These are phyloP conservation scores for Ceratothoa steindachneri DNA, from an alignment of 2,888 invertebrate species.

Conservation along the genomic window DNA sequence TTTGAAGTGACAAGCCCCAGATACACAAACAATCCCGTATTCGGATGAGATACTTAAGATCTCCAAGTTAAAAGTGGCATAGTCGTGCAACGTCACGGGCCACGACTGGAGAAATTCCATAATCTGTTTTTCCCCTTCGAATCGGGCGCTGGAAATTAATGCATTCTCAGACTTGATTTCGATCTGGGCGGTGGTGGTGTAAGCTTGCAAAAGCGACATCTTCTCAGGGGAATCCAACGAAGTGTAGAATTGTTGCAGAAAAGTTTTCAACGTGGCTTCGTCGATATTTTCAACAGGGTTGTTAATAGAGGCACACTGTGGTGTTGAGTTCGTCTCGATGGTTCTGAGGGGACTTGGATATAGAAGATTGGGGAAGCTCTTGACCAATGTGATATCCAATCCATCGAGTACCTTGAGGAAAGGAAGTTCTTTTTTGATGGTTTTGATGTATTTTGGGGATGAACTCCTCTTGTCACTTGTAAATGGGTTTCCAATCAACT, in stretches of 20 bases:
- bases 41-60: not conserved
- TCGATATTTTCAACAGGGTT: not conserved
- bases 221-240: not conserved
- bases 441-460: not conserved
- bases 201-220: not conserved
- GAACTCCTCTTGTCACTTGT: not conserved
- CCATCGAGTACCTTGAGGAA: not conserved
- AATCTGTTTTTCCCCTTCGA: not conserved
- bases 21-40: not conserved
- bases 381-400: not conserved
- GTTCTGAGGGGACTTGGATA: not conserved
- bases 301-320: not conserved
- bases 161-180: not conserved
- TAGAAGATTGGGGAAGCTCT: not conserved
- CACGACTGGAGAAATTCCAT: constrained; percentile 2
- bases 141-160: not conserved
- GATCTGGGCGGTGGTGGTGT: not conserved
- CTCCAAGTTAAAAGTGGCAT: not conserved
- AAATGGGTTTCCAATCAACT: not conserved
- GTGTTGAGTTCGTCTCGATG: not conserved
- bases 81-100: not conserved
- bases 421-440: not conserved
- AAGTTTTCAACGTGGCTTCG: not conserved
- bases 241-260: not conserved
- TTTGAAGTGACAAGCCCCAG: not conserved